These are phyloP conservation scores for Synergus laeviventris DNA, from an alignment of 2,888 invertebrate genomes.

Conservation along the genomic window DNA sequence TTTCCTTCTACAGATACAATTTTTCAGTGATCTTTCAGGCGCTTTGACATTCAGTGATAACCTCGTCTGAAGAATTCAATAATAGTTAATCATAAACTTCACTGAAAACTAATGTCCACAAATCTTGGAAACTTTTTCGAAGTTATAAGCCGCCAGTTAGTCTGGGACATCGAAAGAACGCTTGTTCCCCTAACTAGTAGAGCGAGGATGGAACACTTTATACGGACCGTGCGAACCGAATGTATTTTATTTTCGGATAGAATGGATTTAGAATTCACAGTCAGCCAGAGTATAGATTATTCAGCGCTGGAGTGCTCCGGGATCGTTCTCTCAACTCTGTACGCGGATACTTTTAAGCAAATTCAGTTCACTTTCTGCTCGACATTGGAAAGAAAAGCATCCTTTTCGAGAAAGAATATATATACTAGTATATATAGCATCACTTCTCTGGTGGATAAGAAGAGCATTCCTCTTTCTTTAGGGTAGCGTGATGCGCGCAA, in stretches of 20 bases:
- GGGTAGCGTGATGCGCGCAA: neutral
- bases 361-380: constrained; percentile 51
- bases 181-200: constrained; percentile 5
- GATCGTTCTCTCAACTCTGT: constrained; percentile 55
- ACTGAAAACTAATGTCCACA: constrained; percentile 10
- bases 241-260: constrained; percentile 54
- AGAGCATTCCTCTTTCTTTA: constrained; percentile 56
- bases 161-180: constrained; percentile 3
- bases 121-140: constrained; percentile 1
- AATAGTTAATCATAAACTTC: constrained; percentile 24
- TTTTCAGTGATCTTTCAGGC: too few species aligned
- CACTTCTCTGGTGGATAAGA: constrained; percentile 45
- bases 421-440: neutral
- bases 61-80: neutral
- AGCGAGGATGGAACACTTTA: constrained; percentile 10
- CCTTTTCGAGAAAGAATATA: constrained; percentile 52
- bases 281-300: constrained; percentile 52
- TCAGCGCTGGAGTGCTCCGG: constrained; percentile 55
- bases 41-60: too few species aligned
- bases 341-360: constrained; percentile 54
- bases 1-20: too few species aligned
- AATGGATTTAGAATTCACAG: constrained; percentile 50
- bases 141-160: constrained; percentile 20
- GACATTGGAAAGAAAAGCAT: constrained; percentile 54
- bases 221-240: constrained; percentile 51